A percentile compares a stretch with the other conserved stretches of the same genome.
These are phyloP conservation scores for Amblyornis subalaris DNA, from an alignment of 2,113 vertebrate species.

Conservation along the genomic window DNA sequence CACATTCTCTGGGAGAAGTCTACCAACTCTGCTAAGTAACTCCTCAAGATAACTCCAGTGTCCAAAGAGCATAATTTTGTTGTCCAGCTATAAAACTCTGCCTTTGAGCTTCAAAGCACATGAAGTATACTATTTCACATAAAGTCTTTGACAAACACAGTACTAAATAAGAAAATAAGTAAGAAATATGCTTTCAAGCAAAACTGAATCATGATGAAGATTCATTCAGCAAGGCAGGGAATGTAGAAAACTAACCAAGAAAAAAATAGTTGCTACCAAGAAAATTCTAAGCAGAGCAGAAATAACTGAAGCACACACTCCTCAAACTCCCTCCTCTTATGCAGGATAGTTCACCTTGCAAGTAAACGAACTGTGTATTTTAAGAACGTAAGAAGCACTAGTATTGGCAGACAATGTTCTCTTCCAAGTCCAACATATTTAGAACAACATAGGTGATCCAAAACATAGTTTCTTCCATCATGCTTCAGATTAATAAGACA, in stretches of 20 bases:
- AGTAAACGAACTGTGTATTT: neutral
- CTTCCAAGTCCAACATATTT: neutral
- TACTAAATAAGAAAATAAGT: constrained; percentile 36
- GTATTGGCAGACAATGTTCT: neutral
- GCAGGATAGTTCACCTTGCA: neutral
- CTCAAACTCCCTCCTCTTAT: neutral
- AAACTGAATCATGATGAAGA: neutral
- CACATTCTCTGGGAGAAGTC: neutral
- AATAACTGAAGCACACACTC: neutral
- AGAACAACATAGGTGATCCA: neutral
- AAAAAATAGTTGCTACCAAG: neutral
- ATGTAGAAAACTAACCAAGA: neutral
- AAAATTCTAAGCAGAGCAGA: neutral
- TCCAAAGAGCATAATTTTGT: constrained; percentile 9
- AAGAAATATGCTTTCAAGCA: constrained; percentile 44
- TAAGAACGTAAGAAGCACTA: neutral
- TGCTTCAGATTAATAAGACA: neutral
- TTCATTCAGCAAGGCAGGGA: neutral
- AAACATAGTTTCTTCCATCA: neutral
- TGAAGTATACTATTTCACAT: neutral
- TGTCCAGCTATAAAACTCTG: constrained; percentile 13
- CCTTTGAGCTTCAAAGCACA: neutral
- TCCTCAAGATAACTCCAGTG: neutral
- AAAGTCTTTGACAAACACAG: neutral
- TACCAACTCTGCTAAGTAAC: neutral